Evolutionary conservation across 2,888 invertebrate genomes (phyloP).

Genomic region (Phrixothrix hirtus): DNA sequence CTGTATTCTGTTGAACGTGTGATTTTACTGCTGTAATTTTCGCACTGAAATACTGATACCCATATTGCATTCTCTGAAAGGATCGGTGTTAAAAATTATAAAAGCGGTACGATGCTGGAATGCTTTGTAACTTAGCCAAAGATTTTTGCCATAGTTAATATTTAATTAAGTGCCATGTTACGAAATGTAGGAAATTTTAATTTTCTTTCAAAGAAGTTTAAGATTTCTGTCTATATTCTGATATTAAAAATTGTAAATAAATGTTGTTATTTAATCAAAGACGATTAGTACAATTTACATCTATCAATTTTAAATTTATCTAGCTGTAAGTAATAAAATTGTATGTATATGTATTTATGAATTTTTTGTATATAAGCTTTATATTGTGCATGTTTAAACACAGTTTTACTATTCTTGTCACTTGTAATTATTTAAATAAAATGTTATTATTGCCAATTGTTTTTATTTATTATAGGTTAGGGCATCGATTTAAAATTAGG

Average conservation of each 20-base stretch:
- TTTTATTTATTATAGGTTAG: no score
- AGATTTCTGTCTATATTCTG: constrained; percentile 2
- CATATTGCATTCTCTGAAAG: constrained; percentile 5
- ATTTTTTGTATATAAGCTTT: constrained; percentile 46
- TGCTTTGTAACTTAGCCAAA: constrained; percentile 8
- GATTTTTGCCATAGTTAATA: constrained; percentile 7
- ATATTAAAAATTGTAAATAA: constrained; percentile 20
- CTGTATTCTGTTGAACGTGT: constrained; percentile 41
- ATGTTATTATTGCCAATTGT: constrained; percentile 30
- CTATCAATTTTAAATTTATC: constrained; percentile 7
- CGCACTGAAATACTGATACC: constrained; percentile 14
- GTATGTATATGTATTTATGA: constrained; percentile 35
- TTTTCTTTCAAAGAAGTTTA: constrained; percentile 1
- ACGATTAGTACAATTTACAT: constrained; percentile 24
- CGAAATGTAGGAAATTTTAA: background rate
- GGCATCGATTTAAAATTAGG: no score
- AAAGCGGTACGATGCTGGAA: background rate
- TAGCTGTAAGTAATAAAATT: constrained; percentile 20
- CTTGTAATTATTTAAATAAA: constrained; percentile 40
- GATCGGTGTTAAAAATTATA: background rate
- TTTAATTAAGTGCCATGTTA: constrained; percentile 9
- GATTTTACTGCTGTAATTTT: constrained; percentile 35
- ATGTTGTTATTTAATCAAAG: constrained; percentile 14
- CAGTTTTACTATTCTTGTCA: constrained; percentile 48
- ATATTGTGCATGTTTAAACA: constrained; percentile 47